These are phyloP conservation scores for Chrosomus eos DNA, from an alignment of 2,797 vertebrate genomes.

Conservation along the genomic window DNA sequence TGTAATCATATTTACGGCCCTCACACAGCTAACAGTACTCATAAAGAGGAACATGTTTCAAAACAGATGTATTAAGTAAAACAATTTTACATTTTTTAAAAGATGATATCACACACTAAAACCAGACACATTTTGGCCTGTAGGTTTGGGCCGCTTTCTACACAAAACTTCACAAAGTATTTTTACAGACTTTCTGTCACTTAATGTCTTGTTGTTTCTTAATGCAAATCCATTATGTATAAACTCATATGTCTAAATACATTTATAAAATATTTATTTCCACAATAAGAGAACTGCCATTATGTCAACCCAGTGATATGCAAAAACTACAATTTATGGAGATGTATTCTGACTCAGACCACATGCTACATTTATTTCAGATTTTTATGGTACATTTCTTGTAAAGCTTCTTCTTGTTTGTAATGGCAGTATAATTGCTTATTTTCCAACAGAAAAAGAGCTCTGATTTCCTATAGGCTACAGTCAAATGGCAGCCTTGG, in stretches of 20 bases:
- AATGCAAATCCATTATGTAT: not conserved
- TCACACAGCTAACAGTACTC: conserved; percentile 38
- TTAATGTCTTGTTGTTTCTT: not conserved
- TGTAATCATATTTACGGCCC: conserved; percentile 53
- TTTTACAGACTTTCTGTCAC: conserved; percentile 13
- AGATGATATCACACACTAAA: conserved; percentile 41
- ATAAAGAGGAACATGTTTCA: conserved; percentile 56
- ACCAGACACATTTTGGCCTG: conserved; percentile 40
- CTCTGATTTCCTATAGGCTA: conserved; percentile 18
- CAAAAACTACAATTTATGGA: not conserved
- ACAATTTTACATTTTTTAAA: conserved; percentile 35
- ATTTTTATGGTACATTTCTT: not conserved
- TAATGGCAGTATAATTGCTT: conserved; percentile 28
- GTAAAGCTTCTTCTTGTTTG: conserved; percentile 19
- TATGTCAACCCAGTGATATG: not conserved
- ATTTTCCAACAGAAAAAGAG: conserved; percentile 14
- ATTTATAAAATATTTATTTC: not conserved
- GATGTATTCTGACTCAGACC: not conserved
- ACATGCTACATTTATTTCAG: conserved; percentile 12
- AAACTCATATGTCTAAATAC: not conserved
- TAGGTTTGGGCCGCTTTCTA: conserved; percentile 10
- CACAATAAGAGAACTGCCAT: conserved; percentile 1
- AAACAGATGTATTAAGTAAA: conserved; percentile 54
- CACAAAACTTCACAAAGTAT: conserved; percentile 48
- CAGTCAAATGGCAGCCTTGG: conserved; percentile 33